These are phyloP conservation scores for Daptonema setosum DNA, from an alignment of 2,888 invertebrate species.

Conservation along the genomic window DNA sequence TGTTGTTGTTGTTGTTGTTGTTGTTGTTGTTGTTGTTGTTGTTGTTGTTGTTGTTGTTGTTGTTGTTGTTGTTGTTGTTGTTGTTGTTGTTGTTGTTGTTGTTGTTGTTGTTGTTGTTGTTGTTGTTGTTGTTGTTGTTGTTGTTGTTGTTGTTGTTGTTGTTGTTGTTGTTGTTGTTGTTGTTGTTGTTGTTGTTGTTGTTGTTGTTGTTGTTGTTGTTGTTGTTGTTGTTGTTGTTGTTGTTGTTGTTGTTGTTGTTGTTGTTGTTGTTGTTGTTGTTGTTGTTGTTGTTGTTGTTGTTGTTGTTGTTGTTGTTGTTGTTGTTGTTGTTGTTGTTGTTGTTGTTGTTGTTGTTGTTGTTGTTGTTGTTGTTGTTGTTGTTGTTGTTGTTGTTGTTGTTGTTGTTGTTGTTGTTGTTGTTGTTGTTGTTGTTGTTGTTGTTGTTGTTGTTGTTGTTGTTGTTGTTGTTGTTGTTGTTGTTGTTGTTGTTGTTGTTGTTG, in stretches of 20 bases:
- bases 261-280: background rate
- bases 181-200: background rate
- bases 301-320: background rate
- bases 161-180: background rate
- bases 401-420: background rate
- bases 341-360: background rate
- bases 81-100: background rate
- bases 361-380: background rate
- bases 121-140: background rate
- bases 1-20: background rate
- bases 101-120: background rate
- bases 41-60: background rate
- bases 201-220: background rate
- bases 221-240: background rate
- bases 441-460: background rate
- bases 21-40: background rate
- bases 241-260: background rate
- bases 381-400: background rate
- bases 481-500: background rate
- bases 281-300: background rate
- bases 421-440: background rate
- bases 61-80: background rate
- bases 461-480: background rate
- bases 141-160: background rate
- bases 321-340: background rate